These are phyloP conservation scores for Hemichromis elongatus DNA, from an alignment of 2,113 vertebrate genomes.

Conservation along the genomic window DNA sequence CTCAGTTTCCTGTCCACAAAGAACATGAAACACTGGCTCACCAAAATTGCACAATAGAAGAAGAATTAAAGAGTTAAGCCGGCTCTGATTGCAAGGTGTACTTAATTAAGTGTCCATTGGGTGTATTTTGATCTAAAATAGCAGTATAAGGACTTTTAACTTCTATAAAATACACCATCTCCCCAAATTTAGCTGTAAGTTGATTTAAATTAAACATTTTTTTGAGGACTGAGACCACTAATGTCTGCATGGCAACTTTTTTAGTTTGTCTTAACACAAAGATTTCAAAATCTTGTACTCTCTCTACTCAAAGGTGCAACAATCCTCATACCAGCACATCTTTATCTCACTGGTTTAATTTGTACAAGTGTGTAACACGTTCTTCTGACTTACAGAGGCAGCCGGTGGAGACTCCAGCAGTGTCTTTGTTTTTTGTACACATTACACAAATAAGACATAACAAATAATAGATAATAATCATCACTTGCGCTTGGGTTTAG, in stretches of 20 bases:
- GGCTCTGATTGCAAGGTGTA: background rate
- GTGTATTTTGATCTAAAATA: background rate
- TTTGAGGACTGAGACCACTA: background rate
- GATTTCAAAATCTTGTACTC: background rate
- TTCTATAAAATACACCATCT: background rate
- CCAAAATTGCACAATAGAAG: background rate
- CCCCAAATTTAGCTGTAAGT: background rate
- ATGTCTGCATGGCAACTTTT: background rate
- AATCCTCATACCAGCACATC: background rate
- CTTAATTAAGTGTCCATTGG: background rate
- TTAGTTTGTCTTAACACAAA: background rate
- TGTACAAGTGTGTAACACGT: background rate
- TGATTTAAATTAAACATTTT: background rate
- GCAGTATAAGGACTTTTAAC: background rate
- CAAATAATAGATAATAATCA: background rate
- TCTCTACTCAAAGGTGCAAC: background rate
- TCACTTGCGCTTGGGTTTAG: background rate
- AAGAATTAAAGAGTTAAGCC: background rate
- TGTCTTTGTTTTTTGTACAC: background rate
- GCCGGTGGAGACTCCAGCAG: background rate
- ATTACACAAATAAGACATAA: background rate
- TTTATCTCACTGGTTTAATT: background rate
- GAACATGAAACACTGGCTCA: background rate
- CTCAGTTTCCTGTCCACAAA: background rate
- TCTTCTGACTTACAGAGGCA: background rate